Evolutionary conservation across 2,888 invertebrate genomes (phyloP).

Genomic region (Carcina quercana): DNA sequence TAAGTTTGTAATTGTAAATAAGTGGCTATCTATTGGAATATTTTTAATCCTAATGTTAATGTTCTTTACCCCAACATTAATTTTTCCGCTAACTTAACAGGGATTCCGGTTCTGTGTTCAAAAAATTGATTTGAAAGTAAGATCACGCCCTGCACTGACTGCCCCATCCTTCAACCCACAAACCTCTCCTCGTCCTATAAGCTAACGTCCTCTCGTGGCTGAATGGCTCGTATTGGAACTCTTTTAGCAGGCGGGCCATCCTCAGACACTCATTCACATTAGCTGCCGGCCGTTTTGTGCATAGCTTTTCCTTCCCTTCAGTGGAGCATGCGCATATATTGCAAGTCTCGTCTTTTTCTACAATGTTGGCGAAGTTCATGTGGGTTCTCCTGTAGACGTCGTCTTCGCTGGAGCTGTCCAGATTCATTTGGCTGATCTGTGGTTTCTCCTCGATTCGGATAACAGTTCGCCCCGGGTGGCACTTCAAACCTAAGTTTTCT

Average conservation of each 20-base stretch:
- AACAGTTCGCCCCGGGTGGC: slow-evolving; percentile 49
- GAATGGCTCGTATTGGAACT: slow-evolving; percentile 12
- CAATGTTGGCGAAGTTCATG: slow-evolving; percentile 26
- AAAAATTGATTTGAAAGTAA: neutral
- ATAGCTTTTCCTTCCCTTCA: slow-evolving; percentile 45
- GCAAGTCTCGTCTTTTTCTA: slow-evolving; percentile 32
- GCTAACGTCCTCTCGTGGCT: slow-evolving; percentile 11
- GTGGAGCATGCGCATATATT: slow-evolving; percentile 49
- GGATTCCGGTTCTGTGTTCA: too few species aligned
- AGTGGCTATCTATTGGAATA: too few species aligned
- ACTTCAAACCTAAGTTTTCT: slow-evolving; percentile 23
- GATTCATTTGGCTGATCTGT: neutral
- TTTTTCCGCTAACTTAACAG: too few species aligned
- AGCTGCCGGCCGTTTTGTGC: slow-evolving; percentile 42
- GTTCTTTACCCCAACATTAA: too few species aligned
- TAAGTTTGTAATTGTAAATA: too few species aligned
- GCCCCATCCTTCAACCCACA: slow-evolving; percentile 15
- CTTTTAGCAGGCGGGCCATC: slow-evolving; percentile 23
- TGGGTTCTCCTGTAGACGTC: slow-evolving; percentile 26
- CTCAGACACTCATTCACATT: slow-evolving; percentile 54
- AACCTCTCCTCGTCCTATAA: slow-evolving; percentile 46
- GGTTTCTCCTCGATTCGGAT: slow-evolving; percentile 27
- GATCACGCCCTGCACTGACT: slow-evolving; percentile 27
- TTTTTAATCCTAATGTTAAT: too few species aligned
- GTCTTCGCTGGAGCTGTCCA: slow-evolving; percentile 2